Conservation (phyloP, 2,888 invertebrate genomes). For the Oligia fasciuncula region DNA sequence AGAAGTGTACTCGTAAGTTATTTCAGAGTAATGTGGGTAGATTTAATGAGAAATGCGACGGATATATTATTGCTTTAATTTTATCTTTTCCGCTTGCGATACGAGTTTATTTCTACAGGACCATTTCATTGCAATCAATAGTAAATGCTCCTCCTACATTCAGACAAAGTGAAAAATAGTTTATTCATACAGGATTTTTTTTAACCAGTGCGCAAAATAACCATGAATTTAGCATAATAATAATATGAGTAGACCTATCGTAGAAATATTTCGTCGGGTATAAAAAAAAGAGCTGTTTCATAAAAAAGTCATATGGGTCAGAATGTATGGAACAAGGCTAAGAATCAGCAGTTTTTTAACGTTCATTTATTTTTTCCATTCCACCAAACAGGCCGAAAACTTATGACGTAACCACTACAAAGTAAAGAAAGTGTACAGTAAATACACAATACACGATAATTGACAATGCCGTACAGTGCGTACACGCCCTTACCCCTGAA, state of each 20-base stretch:
- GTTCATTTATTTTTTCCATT: too few relatives aligned
- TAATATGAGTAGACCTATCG: too few relatives aligned
- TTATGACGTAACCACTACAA: slow-evolving; percentile 31
- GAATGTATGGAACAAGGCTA: too few relatives aligned
- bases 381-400: background rate
- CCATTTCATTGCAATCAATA: background rate
- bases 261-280: too few relatives aligned
- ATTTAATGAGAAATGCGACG: slow-evolving; percentile 4
- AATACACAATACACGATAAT: slow-evolving; percentile 52
- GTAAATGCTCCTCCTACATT: too few relatives aligned
- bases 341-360: background rate
- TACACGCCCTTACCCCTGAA: slow-evolving; percentile 48
- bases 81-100: background rate
- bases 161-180: background rate
- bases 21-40: slow-evolving; percentile 11
- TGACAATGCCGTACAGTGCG: slow-evolving; percentile 26
- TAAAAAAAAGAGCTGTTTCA: too few relatives aligned
- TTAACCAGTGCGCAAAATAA: too few relatives aligned
- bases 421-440: slow-evolving; percentile 52
- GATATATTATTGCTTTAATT: background rate
- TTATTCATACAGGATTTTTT: too few relatives aligned
- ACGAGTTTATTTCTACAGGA: background rate
- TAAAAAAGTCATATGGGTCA: too few relatives aligned
- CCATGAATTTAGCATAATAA: too few relatives aligned
- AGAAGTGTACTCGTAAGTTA: slow-evolving; percentile 21